Evolutionary conservation across 2,113 vertebrate species (phyloP).

Genomic region (Illadopsis cleaveri): DNA sequence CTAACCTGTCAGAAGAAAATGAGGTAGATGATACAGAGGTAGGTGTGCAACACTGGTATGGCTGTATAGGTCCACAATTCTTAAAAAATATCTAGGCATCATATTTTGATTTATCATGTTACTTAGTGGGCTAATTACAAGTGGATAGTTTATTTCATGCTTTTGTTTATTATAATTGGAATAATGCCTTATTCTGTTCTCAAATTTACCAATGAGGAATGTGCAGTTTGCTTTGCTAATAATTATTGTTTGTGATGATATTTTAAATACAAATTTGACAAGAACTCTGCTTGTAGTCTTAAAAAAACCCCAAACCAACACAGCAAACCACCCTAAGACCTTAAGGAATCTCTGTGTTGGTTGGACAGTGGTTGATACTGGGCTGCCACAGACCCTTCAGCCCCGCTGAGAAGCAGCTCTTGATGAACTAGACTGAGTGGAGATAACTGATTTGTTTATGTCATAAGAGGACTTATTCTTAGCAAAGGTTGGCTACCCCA

Average conservation of each 20-base stretch:
- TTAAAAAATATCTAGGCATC: neutral
- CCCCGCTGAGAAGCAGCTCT: neutral
- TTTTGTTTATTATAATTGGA: neutral
- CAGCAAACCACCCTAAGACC: neutral
- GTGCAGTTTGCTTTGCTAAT: neutral
- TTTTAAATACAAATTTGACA: neutral
- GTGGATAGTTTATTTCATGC: neutral
- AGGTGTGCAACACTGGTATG: constrained; percentile 23
- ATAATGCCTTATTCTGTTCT: neutral
- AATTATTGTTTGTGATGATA: neutral
- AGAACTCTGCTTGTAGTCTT: neutral
- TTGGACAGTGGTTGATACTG: neutral
- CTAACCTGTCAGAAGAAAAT: constrained; percentile 78
- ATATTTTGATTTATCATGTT: neutral
- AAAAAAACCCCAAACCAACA: neutral
- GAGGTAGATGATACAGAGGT: constrained; percentile 76
- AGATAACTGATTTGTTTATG: neutral
- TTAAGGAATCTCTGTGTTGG: neutral
- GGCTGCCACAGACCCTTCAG: neutral
- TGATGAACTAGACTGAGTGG: neutral
- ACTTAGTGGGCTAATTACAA: neutral
- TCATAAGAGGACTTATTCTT: neutral
- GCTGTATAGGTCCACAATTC: constrained; percentile 1
- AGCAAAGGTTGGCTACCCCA: neutral
- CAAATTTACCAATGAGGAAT: neutral